Evolutionary conservation across 2,113 vertebrate genomes (phyloP), one percentile per base, ranked within the genome.

Genomic region (Holacanthus passer): DNA sequence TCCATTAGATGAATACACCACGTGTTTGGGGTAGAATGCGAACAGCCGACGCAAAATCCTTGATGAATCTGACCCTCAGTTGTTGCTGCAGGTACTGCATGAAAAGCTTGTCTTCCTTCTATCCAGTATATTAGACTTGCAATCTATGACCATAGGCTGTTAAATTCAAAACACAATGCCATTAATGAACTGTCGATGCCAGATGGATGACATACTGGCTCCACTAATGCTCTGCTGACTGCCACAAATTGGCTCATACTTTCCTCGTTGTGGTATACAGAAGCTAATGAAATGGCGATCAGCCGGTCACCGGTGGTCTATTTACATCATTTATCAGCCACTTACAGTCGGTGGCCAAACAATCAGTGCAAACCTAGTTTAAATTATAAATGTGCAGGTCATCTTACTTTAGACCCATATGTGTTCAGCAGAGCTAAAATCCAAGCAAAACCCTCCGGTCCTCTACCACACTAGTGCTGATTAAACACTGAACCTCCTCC

Each of bases 141-240:
- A 32, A 83, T 85, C 3, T 12, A 22, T 71, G 60, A 83, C 79
- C 50, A 60, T 45, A 39, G 45, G 65, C n/a, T 73, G 86, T 87
- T 85, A 69, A 69, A 69, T 65, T 19, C 16, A 6, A 52, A 79
- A 80, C 52, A 69, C 72, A 56, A 24, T 50, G 35, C n/a, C 27
- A 59, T 75, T 88, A 81, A 88, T 76, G 48, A 83, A 80, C 66
- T 85, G 84, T 77, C 63, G 73, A 10, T 58, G 74, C 39, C 66
- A 85, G 66, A 87, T 81, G 73, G 82, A 82, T 76, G 80, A 80
- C 67, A 76, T 10, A 13, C 20, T 22, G 48, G 56, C 43, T n/a
- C 56, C 66, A 16, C 45, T 77, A 69, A 85, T 1, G 64, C 77
- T 84, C 39, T 62, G 50, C 72, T 71, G 76, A 66, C 79, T 77